Conservation (phyloP, 2,888 invertebrate species). For the Rosalia funebris region DNA sequence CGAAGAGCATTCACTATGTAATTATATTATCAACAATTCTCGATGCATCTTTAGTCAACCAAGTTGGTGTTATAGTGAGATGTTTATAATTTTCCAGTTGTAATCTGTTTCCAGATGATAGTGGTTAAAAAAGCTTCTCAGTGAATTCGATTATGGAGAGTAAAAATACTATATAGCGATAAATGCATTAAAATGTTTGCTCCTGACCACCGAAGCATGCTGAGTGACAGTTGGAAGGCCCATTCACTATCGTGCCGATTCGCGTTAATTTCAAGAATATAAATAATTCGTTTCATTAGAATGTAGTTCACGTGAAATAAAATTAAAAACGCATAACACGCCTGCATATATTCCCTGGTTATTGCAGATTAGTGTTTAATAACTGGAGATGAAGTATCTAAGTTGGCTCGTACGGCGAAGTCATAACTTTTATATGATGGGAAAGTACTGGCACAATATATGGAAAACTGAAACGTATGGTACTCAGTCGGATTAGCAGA, state of each 20-base stretch:
- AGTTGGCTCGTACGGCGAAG: conserved; percentile 33
- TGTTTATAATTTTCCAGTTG: too few species aligned
- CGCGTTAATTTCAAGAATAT: not conserved
- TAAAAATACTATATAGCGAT: too few species aligned
- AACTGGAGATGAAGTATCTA: conserved; percentile 51
- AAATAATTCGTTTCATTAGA: conserved; percentile 18
- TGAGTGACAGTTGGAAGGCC: not conserved
- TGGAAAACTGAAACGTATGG: conserved; percentile 18
- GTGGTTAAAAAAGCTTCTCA: too few species aligned
- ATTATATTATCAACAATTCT: too few species aligned
- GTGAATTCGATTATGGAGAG: too few species aligned
- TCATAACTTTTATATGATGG: conserved; percentile 44
- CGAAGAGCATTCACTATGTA: too few species aligned
- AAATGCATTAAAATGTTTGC: too few species aligned
- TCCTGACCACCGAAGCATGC: not conserved
- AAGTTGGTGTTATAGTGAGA: too few species aligned
- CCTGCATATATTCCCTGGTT: conserved; percentile 46
- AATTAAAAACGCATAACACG: conserved; percentile 36
- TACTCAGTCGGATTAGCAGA: conserved; percentile 9
- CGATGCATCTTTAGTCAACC: too few species aligned
- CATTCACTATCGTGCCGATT: not conserved
- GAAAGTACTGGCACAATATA: conserved; percentile 21
- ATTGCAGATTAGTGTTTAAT: conserved; percentile 56
- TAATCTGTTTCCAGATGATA: too few species aligned
- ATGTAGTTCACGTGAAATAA: conserved; percentile 13